Conservation (phyloP, 2,113 vertebrate species). For the Bos indicus region DNA sequence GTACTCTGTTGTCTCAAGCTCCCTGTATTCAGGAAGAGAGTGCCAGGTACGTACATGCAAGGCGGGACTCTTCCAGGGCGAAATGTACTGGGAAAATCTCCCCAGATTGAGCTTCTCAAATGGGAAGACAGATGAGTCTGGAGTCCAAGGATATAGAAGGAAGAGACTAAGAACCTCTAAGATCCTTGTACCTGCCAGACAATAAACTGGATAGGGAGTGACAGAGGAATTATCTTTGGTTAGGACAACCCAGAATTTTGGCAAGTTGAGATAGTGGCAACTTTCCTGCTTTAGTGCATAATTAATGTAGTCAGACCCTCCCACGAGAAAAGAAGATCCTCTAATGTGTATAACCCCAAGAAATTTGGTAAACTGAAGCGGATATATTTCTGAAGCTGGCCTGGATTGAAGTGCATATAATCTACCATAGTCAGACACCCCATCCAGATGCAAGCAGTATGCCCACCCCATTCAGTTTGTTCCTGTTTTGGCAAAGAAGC, state of each 20-base stretch:
- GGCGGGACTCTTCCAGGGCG: fast-evolving
- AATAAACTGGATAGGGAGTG: background rate
- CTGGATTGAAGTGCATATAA: background rate
- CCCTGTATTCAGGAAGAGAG: background rate
- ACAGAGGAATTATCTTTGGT: background rate
- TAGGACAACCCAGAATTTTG: background rate
- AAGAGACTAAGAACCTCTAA: background rate
- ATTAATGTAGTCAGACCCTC: background rate
- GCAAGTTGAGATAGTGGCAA: background rate
- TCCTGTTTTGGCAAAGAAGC: background rate
- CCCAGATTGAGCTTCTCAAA: background rate
- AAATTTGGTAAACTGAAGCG: background rate
- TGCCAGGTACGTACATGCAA: fast-evolving
- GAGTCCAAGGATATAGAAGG: background rate
- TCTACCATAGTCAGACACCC: background rate
- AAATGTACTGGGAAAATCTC: background rate
- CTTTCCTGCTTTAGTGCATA: background rate
- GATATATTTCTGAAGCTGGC: background rate
- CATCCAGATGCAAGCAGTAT: background rate
- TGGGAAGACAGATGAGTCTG: background rate
- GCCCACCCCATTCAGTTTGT: background rate
- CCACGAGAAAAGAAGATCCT: background rate
- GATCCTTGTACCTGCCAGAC: background rate
- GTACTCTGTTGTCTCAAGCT: background rate
- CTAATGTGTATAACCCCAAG: background rate